Conservation (phyloP, 2,113 vertebrate genomes). For the Pipa parva region DNA sequence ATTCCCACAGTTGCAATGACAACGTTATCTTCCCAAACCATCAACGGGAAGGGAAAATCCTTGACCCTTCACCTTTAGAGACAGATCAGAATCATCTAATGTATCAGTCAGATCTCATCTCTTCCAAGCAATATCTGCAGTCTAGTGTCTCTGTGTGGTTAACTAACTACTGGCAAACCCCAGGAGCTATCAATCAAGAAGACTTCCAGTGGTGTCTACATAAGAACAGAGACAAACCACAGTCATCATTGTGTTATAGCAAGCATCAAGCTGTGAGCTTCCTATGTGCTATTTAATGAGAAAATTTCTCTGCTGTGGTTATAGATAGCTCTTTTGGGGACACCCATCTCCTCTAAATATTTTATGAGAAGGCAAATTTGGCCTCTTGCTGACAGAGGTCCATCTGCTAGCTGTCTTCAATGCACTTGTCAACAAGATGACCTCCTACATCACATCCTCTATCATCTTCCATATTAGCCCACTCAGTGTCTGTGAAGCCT, state of each 20-base stretch:
- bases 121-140: neutral
- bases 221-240: constrained; percentile 6
- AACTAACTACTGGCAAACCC: constrained; percentile 6
- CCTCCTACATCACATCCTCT: constrained; percentile 10
- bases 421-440: constrained; percentile 34
- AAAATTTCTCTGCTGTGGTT: constrained; percentile 17
- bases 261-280: constrained; percentile 33
- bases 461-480: constrained; percentile 1
- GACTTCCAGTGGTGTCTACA: constrained; percentile 30
- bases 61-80: neutral
- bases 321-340: constrained; percentile 27
- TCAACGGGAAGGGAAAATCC: neutral
- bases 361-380: constrained; percentile 1
- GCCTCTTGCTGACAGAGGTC: constrained; percentile 13
- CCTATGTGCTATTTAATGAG: constrained; percentile 23
- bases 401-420: constrained; percentile 22
- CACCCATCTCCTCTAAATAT: constrained; percentile 9
- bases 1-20: neutral
- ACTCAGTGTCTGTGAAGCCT: constrained; percentile 4
- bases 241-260: constrained; percentile 27
- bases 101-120: neutral
- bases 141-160: constrained; percentile 13
- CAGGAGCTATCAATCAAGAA: constrained; percentile 32
- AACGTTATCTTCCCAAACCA: neutral
- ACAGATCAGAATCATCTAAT: neutral